These are phyloP conservation scores for Sminthurides aquaticus DNA, from an alignment of 2,888 invertebrate species.

Conservation along the genomic window DNA sequence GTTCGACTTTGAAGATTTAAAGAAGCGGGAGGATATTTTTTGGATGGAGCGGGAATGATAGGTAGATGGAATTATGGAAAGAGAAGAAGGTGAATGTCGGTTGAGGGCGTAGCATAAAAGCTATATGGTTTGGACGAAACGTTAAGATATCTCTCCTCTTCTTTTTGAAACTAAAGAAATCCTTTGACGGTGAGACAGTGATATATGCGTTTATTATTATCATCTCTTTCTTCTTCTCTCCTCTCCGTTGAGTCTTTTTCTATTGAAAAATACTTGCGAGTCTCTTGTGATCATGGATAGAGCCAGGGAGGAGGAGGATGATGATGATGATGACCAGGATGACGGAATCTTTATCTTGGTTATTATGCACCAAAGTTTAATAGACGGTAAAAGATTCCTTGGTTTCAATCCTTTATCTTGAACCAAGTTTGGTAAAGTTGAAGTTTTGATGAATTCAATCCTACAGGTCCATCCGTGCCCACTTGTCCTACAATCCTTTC, in stretches of 20 bases:
- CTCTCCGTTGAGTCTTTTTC: not conserved
- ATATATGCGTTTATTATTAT: slow-evolving; percentile 34
- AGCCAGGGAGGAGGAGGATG: too few relatives aligned
- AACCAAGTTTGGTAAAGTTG: not conserved
- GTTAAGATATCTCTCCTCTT: slow-evolving; percentile 24
- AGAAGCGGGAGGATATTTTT: not conserved
- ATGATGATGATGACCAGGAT: not conserved
- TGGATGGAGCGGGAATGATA: not conserved
- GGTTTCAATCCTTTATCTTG: not conserved
- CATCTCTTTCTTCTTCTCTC: slow-evolving; percentile 16
- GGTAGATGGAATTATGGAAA: not conserved
- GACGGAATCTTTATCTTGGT: not conserved
- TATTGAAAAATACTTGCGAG: not conserved
- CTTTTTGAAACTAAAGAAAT: slow-evolving; percentile 26
- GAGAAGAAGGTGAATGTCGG: too few relatives aligned
- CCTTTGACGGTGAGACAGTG: slow-evolving; percentile 30
- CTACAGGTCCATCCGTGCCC: not conserved
- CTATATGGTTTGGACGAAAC: slow-evolving; percentile 14
- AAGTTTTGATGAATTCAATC: not conserved
- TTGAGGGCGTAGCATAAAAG: too few relatives aligned
- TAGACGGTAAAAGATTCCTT: not conserved
- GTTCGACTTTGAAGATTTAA: not conserved
- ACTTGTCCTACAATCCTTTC: not conserved
- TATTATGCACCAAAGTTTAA: not conserved
- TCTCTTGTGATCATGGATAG: not conserved